Evolutionary conservation across 2,888 invertebrate species (phyloP), one percentile per base, ranked within the genome.

Genomic region (Germaria angustata): DNA sequence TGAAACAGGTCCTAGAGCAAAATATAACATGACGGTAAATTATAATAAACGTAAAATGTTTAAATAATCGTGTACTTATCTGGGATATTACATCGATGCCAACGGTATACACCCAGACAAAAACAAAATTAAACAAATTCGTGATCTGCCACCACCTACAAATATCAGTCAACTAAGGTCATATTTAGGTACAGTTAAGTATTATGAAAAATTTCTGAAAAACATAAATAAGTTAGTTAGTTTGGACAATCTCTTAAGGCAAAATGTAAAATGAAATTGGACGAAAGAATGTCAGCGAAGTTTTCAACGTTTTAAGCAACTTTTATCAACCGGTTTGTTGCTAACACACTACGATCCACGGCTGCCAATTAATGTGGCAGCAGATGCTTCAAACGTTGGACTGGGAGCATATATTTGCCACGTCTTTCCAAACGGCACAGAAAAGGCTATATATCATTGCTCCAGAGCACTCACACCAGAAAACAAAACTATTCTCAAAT

Each of bases 301-400:
- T 68, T 80, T 80, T 36, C 17, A 66, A 3, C 51, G 32, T 17
- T 84, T 90, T 87, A 49, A 84, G 88, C 11, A 86, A 86, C 39
- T 81, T 87, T 15, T 85, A 85, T 32, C 89, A 85, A 87, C 49
- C 57, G 88, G 34, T 80, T 87, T 32, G 88, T 86, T 84, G 88
- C 86, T 22, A 84, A 88, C 24, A 86, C 86, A 66, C 86, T 87
- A 79, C 89, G 88, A 80, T 7, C 73, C 80, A 22, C 46, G 44
- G 9, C n/a, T 73, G 3, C 55, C 72, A 6, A 79, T 79, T 4
- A 72, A 72, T 59, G 53, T 73, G 9, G 80, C 80, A 13, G 41
- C 72, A 11, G 53, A 73, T 51, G 66, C 80, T 7, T 73, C 72
- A 0, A 65, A 66, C 41, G 44, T 73, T 28, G 73, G 73, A 2